phyloP scores from a whole-genome alignment of 2,888 invertebrate genomes.

The Platycnemis pennipes region DNA sequence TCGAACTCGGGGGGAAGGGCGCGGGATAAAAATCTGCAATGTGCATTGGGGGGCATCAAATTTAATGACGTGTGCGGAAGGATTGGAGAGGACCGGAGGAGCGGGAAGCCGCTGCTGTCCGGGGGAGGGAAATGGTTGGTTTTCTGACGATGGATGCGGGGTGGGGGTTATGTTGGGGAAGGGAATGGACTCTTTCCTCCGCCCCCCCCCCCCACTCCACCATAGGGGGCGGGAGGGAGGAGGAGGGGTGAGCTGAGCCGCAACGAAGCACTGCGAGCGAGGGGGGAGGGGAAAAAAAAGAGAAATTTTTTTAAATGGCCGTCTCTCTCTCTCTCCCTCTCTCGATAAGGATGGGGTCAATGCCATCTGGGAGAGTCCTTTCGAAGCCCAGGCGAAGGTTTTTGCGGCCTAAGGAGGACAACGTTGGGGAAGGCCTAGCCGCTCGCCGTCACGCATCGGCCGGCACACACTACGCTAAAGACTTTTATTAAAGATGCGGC shows the following conservation, averaged over 20 bases:
- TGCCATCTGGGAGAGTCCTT: conserved; percentile 59
- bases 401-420: conserved; percentile 63
- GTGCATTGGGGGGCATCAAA: conserved; percentile 24
- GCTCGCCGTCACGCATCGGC: conserved; percentile 58
- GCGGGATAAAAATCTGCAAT: conserved; percentile 11
- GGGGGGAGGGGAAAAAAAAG: background rate
- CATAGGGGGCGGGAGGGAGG: background rate
- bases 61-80: conserved; percentile 61
- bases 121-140: background rate
- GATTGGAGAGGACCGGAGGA: background rate
- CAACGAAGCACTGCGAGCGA: background rate
- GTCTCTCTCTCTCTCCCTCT: background rate
- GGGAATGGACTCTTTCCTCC: background rate
- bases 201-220: background rate
- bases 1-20: background rate
- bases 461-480: conserved; percentile 23
- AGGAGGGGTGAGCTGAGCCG: background rate
- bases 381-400: conserved; percentile 61
- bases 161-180: background rate
- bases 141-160: background rate
- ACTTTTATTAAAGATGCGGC: conserved; percentile 46
- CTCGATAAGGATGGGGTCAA: conserved; percentile 66
- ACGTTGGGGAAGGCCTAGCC: conserved; percentile 61
- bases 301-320: conserved; percentile 55
- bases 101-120: background rate